Evolutionary conservation across 1,140 invertebrate species (phyloP).

Genomic region (Drosophila chauvacae): DNA sequence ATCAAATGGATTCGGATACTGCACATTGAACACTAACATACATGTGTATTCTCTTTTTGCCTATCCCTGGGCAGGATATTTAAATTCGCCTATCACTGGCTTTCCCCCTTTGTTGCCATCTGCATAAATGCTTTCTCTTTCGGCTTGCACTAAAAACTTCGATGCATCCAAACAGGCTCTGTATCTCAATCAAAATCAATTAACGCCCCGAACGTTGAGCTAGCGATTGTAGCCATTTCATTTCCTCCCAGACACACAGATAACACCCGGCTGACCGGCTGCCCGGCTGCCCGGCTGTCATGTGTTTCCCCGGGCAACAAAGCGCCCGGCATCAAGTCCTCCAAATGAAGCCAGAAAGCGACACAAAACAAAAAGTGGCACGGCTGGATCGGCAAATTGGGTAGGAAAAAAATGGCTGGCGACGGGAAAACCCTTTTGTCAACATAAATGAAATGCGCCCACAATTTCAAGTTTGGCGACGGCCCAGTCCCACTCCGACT

Average conservation of each 20-base stretch:
- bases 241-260: slow-evolving; percentile 32
- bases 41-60: background rate
- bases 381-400: slow-evolving; percentile 59
- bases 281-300: slow-evolving; percentile 49
- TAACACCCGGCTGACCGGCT: slow-evolving; percentile 2
- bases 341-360: slow-evolving; percentile 65
- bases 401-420: slow-evolving; percentile 49
- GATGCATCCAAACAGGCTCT: slow-evolving; percentile 16
- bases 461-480: slow-evolving; percentile 79
- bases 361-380: slow-evolving; percentile 22
- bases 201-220: slow-evolving; percentile 56
- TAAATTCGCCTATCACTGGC: background rate
- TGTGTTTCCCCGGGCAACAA: slow-evolving; percentile 65
- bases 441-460: slow-evolving; percentile 81
- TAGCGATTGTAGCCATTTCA: slow-evolving; percentile 60
- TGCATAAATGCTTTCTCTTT: slow-evolving; percentile 3
- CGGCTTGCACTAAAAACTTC: slow-evolving; percentile 17
- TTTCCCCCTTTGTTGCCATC: slow-evolving; percentile 10
- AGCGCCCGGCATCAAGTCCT: slow-evolving; percentile 75
- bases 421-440: slow-evolving; percentile 69
- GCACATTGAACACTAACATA: too few relatives aligned
- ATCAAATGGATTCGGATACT: background rate
- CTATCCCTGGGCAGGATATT: background rate
- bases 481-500: slow-evolving; percentile 10
- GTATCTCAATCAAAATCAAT: slow-evolving; percentile 63